Percentiles rank a stretch among this genome's conserved stretches.
These are phyloP conservation scores for Lycaena phlaeas DNA, from an alignment of 2,888 invertebrate genomes.

Conservation along the genomic window DNA sequence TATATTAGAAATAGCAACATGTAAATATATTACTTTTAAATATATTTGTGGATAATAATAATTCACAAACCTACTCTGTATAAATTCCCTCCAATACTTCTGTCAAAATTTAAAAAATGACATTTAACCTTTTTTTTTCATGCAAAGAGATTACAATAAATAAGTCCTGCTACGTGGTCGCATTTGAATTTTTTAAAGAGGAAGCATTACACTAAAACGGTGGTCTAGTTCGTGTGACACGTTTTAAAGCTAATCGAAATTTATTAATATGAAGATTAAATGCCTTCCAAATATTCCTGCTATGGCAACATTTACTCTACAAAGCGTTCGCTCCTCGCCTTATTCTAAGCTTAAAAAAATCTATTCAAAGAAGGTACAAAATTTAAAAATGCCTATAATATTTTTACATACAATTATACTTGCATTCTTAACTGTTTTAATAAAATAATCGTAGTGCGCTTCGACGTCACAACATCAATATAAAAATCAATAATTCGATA, in stretches of 20 bases:
- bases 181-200: constrained; percentile 29
- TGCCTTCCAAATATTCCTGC: constrained; percentile 34
- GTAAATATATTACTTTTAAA: constrained; percentile 29
- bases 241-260: constrained; percentile 57
- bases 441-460: constrained; percentile 42
- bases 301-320: constrained; percentile 58
- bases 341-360: constrained; percentile 48
- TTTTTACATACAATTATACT: constrained; percentile 34
- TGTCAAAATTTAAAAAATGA: constrained; percentile 10
- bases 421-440: constrained; percentile 31
- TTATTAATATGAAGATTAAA: constrained; percentile 23
- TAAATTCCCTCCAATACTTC: constrained; percentile 16
- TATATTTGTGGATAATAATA: constrained; percentile 22
- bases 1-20: constrained; percentile 35
- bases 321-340: constrained; percentile 35
- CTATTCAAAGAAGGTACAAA: constrained; percentile 33
- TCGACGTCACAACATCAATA: constrained; percentile 53
- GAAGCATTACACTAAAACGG: constrained; percentile 40
- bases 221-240: constrained; percentile 64
- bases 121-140: neutral
- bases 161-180: constrained; percentile 44
- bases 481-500: constrained; percentile 34
- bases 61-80: constrained; percentile 14
- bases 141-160: constrained; percentile 7
- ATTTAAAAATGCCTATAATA: constrained; percentile 19